Evolutionary conservation across 2,888 invertebrate genomes (phyloP), one percentile per base, ranked within the genome.

Genomic region (Scaptodrosophila latifasciaeformis): DNA sequence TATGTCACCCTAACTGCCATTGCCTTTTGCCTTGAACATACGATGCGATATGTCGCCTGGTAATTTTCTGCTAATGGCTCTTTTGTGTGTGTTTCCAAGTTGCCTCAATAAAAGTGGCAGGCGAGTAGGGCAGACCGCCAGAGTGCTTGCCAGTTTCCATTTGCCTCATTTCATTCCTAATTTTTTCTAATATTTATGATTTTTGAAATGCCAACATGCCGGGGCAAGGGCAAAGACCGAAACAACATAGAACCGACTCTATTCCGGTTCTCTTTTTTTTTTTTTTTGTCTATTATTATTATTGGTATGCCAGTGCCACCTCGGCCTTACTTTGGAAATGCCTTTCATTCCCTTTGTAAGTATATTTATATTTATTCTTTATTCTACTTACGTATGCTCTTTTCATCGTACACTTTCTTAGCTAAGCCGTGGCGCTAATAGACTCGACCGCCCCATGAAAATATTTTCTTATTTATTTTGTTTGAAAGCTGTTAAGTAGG

Each of bases 31-130:
- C 24, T 24, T 24, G 3, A 3, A 3, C 4, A 7, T 24, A 3
- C 24, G 3, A 7, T 3, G 24, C 24, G 24, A 24, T 24, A 24
- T 24, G 24, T 30, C 47, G 37, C 53, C 35, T 67, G 57, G 67
- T 75, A 75, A 75, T 75, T 75, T 44, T 39, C 44, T 39, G 37
- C 53, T 53, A 53, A 53, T 53, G 53, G 47, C 56, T 72, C 76
- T 72, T 76, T 79, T 79, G 77, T 79, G 79, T 67, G 67, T 61
- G 64, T 67, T 65, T 60, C 61, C 55, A 68, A 57, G 63, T 67
- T 71, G 61, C 50, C 66, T 65, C 54, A 55, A 65, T 63, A 59
- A 66, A 51, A 74, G 67, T 64, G 59, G 63, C 63, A 59, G 49
- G 24, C n/a, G n/a, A n/a, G n/a, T n/a, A n/a, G n/a, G n/a, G n/a